phyloP scores from a whole-genome alignment of 2,888 invertebrate genomes.

The Nasonovia ribisnigri region DNA sequence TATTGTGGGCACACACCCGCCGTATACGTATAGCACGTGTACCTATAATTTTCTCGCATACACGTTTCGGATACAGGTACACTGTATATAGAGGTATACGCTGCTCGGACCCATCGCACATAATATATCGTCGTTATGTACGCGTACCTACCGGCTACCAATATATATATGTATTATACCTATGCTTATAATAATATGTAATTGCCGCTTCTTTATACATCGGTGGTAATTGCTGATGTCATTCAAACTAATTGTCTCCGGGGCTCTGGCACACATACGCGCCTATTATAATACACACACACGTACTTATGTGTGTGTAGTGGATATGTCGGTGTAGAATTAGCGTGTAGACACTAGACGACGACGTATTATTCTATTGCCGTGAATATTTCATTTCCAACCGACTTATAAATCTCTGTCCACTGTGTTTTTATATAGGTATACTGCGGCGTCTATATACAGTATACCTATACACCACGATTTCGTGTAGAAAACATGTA shows the following conservation, averaged over 20 bases:
- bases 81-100: not conserved
- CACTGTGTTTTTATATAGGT: not conserved
- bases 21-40: constrained; percentile 29
- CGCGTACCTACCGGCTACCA: not conserved
- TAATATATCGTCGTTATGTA: not conserved
- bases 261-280: not conserved
- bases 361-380: not conserved
- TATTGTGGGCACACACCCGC: not conserved
- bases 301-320: not conserved
- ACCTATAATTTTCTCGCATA: constrained; percentile 21
- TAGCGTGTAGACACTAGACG: constrained; percentile 43
- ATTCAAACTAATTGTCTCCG: constrained; percentile 64
- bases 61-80: not conserved
- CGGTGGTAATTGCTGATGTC: constrained; percentile 62
- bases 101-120: not conserved
- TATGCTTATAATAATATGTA: constrained; percentile 10
- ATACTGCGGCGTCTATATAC: not conserved
- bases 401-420: constrained; percentile 49
- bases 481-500: constrained; percentile 4
- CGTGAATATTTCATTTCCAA: constrained; percentile 51
- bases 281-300: not conserved
- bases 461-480: too few relatives aligned
- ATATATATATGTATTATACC: not conserved
- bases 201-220: constrained; percentile 50
- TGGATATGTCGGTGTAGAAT: constrained; percentile 26